phyloP scores from a whole-genome alignment of 1,140 invertebrate species.

The Papilio polytes region DNA sequence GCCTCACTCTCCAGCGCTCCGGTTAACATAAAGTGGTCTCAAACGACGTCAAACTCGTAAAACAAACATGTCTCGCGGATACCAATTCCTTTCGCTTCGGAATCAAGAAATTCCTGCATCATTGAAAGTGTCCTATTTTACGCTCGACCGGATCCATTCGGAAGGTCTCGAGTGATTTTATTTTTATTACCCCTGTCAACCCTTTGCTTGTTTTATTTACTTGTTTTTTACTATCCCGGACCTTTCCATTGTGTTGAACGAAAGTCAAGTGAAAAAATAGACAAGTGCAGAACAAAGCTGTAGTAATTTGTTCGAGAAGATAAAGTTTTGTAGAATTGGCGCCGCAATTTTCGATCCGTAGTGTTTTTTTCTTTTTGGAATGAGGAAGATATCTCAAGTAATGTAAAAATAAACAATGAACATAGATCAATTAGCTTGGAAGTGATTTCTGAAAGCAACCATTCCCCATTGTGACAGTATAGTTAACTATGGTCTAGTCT shows the following conservation, averaged over 20 bases:
- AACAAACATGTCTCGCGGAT: slow-evolving; percentile 11
- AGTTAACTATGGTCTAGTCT: no score
- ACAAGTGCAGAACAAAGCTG: background rate
- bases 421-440: no score
- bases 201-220: slow-evolving; percentile 18
- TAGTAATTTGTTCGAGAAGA: background rate
- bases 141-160: background rate
- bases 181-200: slow-evolving; percentile 14
- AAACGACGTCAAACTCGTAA: background rate
- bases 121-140: slow-evolving; percentile 24
- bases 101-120: slow-evolving; percentile 26
- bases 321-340: no score
- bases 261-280: background rate
- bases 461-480: no score
- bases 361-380: no score
- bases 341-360: no score
- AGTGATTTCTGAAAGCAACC: no score
- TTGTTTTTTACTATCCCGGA: background rate
- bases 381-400: no score
- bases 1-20: background rate
- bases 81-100: background rate
- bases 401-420: no score
- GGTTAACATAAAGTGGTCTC: background rate
- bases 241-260: background rate
- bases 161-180: slow-evolving; percentile 20